A percentile compares a stretch with the other conserved stretches of the same genome.
These are phyloP conservation scores for Chloroceryle inda DNA, from an alignment of 2,797 vertebrate species.

Conservation along the genomic window DNA sequence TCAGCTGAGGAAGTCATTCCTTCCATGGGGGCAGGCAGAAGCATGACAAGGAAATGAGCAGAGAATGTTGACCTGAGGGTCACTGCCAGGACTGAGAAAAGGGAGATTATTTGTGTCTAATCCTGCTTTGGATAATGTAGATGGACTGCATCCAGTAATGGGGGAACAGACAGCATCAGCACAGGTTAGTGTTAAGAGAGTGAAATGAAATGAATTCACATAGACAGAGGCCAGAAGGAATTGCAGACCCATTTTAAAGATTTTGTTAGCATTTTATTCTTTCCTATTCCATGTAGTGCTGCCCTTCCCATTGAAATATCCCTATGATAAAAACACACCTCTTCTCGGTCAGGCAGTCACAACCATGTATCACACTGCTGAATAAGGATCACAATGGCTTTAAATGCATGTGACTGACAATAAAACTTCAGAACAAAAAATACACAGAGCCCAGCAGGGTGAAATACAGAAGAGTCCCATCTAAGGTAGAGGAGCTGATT, in stretches of 20 bases:
- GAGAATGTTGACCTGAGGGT: not conserved
- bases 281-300: not conserved
- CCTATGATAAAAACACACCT: not conserved
- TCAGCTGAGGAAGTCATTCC: not conserved
- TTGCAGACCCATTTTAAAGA: not conserved
- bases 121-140: not conserved
- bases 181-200: not conserved
- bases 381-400: not conserved
- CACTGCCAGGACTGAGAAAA: not conserved
- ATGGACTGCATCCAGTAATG: not conserved
- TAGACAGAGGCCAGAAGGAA: not conserved
- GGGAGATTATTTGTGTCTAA: not conserved
- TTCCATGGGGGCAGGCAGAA: not conserved
- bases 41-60: not conserved
- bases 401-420: not conserved
- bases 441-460: accelerated
- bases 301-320: not conserved
- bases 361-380: not conserved
- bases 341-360: not conserved
- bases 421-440: not conserved
- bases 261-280: not conserved
- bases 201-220: not conserved
- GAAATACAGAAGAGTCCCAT: not conserved
- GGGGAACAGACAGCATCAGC: not conserved
- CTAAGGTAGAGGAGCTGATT: not conserved